Evolutionary conservation across 2,888 invertebrate species (phyloP).

Genomic region (Scelioninae gen. 2): DNA sequence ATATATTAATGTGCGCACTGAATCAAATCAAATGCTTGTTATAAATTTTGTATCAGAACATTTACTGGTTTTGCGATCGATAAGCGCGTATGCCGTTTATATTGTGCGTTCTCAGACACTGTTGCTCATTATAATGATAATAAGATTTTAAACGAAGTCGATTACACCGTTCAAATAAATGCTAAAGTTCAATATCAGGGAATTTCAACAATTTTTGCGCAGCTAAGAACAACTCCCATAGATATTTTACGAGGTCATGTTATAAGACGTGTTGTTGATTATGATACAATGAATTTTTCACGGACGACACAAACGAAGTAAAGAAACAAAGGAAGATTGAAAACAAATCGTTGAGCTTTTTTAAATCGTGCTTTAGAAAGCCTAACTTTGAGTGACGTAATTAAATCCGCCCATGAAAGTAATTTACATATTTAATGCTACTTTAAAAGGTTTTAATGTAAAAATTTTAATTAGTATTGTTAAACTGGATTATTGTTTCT

Average conservation of each 20-base stretch:
- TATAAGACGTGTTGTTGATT: constrained; percentile 44
- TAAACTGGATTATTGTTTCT: no score
- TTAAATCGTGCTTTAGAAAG: constrained; percentile 44
- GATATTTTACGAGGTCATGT: constrained; percentile 47
- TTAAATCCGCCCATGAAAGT: constrained; percentile 15
- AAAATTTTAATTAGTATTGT: no score
- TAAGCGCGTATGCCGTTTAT: constrained; percentile 60
- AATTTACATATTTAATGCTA: no score
- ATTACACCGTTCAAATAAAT: constrained; percentile 51
- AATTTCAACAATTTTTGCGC: constrained; percentile 50
- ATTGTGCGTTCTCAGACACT: constrained; percentile 61
- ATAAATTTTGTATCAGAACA: constrained; percentile 48
- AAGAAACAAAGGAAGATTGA: constrained; percentile 13
- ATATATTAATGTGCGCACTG: constrained; percentile 51
- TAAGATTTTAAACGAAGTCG: constrained; percentile 57
- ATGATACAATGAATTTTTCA: constrained; percentile 35
- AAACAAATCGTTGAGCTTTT: constrained; percentile 49
- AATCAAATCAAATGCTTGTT: constrained; percentile 51
- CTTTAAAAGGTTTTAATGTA: no score
- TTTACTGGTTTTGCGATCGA: constrained; percentile 47
- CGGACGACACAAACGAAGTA: constrained; percentile 7
- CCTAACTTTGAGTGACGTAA: constrained; percentile 42
- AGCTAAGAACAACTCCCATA: constrained; percentile 46
- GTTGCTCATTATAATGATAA: constrained; percentile 58
- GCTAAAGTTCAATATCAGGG: constrained; percentile 56